phyloP scores from a whole-genome alignment of 2,113 vertebrate species.

The Leptodactylus fuscus region DNA sequence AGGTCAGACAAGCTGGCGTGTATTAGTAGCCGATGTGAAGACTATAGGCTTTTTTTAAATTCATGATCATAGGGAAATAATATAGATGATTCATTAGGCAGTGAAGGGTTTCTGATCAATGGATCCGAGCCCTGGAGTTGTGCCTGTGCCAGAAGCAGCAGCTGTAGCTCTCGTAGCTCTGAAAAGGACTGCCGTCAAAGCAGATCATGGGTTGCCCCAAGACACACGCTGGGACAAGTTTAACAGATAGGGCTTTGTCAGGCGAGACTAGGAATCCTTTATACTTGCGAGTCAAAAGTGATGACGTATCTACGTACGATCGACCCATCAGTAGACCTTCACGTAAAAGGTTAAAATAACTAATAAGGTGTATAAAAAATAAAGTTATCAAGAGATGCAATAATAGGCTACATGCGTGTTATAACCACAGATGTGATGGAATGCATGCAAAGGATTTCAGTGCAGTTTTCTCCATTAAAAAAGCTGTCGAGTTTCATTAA shows the following conservation, averaged over 20 bases:
- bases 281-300: not conserved
- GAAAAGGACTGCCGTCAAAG: not conserved
- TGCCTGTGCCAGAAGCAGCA: not conserved
- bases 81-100: not conserved
- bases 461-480: not conserved
- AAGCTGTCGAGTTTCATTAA: not conserved
- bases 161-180: not conserved
- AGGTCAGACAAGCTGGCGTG: not conserved
- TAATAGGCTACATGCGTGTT: no score
- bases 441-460: not conserved
- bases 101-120: not conserved
- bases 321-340: no score
- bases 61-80: not conserved
- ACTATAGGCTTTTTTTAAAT: not conserved
- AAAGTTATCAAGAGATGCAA: no score
- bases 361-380: no score
- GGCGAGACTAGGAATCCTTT: not conserved
- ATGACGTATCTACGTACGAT: no score
- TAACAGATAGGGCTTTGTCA: not conserved
- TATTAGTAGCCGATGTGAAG: not conserved
- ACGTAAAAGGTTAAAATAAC: no score
- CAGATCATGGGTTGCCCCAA: not conserved
- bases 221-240: constrained; percentile 2
- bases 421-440: not conserved
- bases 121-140: no score